Evolutionary conservation across 2,888 invertebrate species (phyloP), one percentile per base, ranked within the genome.

Genomic region (Brachyptera risi): DNA sequence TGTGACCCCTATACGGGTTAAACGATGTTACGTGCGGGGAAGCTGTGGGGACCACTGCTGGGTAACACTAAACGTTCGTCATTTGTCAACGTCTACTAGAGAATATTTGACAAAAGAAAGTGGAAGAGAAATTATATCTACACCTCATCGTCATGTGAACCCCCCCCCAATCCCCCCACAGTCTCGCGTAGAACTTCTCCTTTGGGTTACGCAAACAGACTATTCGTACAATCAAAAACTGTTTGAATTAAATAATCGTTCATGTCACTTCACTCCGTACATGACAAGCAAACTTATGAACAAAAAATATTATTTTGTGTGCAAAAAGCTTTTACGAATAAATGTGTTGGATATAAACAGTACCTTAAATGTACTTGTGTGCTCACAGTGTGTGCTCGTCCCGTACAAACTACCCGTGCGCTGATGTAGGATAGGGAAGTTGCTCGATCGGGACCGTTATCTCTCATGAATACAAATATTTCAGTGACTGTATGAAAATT

Each of bases 21-120:
- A n/a, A 31, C 17, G 51, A 31, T 31, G 31, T 31, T 26, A 26
- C 5, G 27, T 49, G 49, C 23, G 50, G 50, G 50, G 50, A 27
- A 31, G 31, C 50, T 51, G 50, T 19, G 50, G 50, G 31, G 50
- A 51, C 35, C 23, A 19, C 27, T 21, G 50, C 35, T 37, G 59
- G 50, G 50, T 54, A 21, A 5, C 27, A 23, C 42, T 61, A 61
- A 61, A 57, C 42, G 61, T 19, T 15, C 50, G 38, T 50, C 50
- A 61, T 61, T 61, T 61, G 61, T 61, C 61, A 50, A 61, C 40
- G 61, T 61, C 61, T 61, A 27, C 19, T 61, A 49, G 3, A 23
- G 13, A 11, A 17, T 17, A 19, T 15, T 21, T 19, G 37, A 54
- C 54, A 54, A 54, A 54, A 35, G 35, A 23, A 37, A 37, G n/a